Evolutionary conservation across 2,888 invertebrate species (phyloP).

Genomic region (Aethes cnicana): DNA sequence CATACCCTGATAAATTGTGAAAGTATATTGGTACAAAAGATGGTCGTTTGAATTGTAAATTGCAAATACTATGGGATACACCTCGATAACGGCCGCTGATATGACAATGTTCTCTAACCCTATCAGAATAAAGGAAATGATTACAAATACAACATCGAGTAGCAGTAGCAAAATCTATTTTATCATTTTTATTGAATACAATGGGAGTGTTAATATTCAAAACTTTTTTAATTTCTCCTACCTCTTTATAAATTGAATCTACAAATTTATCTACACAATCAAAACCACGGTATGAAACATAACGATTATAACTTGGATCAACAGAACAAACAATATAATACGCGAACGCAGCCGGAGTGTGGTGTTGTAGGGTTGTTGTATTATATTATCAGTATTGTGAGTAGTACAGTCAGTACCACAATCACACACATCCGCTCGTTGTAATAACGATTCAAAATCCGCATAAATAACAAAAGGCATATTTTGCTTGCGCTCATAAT

Average conservation of each 20-base stretch:
- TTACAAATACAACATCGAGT: slow-evolving; percentile 8
- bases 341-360: slow-evolving; percentile 15
- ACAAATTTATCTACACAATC: slow-evolving; percentile 13
- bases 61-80: slow-evolving; percentile 7
- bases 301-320: slow-evolving; percentile 2
- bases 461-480: slow-evolving; percentile 30
- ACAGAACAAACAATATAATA: background rate
- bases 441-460: slow-evolving; percentile 12
- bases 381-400: background rate
- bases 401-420: background rate
- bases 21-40: slow-evolving; percentile 5
- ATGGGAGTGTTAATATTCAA: background rate
- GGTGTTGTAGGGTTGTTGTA: background rate
- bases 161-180: slow-evolving; percentile 1
- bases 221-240: slow-evolving; percentile 1
- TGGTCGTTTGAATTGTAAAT: background rate
- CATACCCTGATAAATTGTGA: slow-evolving; percentile 2
- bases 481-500: slow-evolving; percentile 28
- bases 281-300: slow-evolving; percentile 9
- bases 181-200: slow-evolving; percentile 1
- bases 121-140: background rate
- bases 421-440: slow-evolving; percentile 1
- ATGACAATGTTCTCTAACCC: slow-evolving; percentile 8
- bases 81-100: slow-evolving; percentile 3
- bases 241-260: slow-evolving; percentile 7